phyloP scores from a whole-genome alignment of 2,797 vertebrate species.

The Agapornis canus region DNA sequence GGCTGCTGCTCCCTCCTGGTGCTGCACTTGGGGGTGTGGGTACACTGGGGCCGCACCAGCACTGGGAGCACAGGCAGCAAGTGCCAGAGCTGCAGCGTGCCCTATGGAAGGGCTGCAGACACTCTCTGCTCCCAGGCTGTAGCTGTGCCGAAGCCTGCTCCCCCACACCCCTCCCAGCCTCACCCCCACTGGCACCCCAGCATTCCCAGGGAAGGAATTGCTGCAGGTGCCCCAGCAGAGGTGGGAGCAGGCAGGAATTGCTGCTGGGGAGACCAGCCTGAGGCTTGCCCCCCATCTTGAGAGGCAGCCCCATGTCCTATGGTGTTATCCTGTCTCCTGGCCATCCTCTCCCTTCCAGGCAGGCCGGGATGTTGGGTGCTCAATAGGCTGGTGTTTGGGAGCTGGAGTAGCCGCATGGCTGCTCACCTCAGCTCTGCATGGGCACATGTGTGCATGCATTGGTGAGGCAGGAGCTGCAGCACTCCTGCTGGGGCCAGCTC shows the following conservation, averaged over 20 bases:
- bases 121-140: not conserved
- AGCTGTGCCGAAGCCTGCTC: not conserved
- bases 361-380: not conserved
- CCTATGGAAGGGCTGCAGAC: not conserved
- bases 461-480: not conserved
- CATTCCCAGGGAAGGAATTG: not conserved
- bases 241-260: not conserved
- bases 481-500: not conserved
- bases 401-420: not conserved
- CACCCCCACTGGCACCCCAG: not conserved
- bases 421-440: not conserved
- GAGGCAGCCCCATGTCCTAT: rapidly evolving
- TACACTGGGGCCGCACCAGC: not conserved
- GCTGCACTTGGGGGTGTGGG: not conserved
- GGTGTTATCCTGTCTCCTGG: not conserved
- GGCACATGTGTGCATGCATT: not conserved
- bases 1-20: not conserved
- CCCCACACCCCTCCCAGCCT: not conserved
- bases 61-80: not conserved
- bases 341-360: not conserved
- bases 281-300: too few relatives aligned
- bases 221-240: not conserved
- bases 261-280: not conserved
- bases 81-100: not conserved
- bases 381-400: not conserved